Evolutionary conservation across 2,797 vertebrate species (phyloP).

Genomic region (Acanthopagrus latus): DNA sequence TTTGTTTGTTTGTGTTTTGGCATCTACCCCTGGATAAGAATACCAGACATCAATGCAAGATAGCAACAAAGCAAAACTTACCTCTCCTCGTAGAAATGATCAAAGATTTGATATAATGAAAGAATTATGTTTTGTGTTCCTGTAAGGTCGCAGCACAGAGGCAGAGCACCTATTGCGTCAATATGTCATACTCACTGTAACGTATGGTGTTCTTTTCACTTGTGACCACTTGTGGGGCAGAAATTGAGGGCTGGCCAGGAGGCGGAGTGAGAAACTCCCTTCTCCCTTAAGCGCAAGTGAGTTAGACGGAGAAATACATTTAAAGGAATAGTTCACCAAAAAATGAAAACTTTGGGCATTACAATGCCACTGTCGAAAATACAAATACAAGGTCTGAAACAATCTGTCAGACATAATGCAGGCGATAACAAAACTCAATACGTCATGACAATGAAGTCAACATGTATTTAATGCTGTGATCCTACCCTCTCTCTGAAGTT

Average conservation of each 20-base stretch:
- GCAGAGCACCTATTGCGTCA: not conserved
- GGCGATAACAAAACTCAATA: too few relatives aligned
- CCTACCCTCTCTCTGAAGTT: too few relatives aligned
- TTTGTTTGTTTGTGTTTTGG: not conserved
- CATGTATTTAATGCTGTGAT: too few relatives aligned
- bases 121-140: not conserved
- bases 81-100: constrained; percentile 30
- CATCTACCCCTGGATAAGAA: not conserved
- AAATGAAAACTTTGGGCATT: too few relatives aligned
- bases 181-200: not conserved
- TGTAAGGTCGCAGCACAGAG: not conserved
- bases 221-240: not conserved
- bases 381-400: too few relatives aligned
- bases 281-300: not conserved
- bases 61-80: constrained; percentile 33
- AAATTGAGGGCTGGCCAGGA: not conserved
- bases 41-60: not conserved
- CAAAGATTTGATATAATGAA: not conserved
- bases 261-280: constrained; percentile 28
- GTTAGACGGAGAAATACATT: not conserved
- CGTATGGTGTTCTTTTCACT: not conserved
- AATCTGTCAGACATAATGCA: too few relatives aligned
- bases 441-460: too few relatives aligned
- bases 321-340: not conserved
- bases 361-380: too few relatives aligned